Percentiles rank a stretch among this genome's conserved stretches.
phyloP scores from a whole-genome alignment of 2,113 vertebrate genomes.

The Rhynchopsitta pachyrhyncha region DNA sequence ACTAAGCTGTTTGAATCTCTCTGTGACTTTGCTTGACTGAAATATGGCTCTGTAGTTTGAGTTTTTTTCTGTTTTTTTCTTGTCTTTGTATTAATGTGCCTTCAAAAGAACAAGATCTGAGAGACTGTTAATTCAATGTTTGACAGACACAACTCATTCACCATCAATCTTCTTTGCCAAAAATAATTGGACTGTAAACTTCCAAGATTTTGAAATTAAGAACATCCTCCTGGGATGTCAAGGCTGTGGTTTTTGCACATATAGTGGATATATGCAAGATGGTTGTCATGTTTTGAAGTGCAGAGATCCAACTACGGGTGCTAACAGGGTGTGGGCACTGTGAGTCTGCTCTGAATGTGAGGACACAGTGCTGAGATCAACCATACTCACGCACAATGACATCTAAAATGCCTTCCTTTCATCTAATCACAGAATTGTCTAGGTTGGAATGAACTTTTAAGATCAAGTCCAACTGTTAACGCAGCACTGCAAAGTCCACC shows the following conservation, averaged over 20 bases:
- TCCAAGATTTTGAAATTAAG: neutral
- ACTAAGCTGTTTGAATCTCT: constrained; percentile 11
- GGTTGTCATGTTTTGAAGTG: rapidly evolving
- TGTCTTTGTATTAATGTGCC: neutral
- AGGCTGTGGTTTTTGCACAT: neutral
- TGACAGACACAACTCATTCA: neutral
- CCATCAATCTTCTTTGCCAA: neutral
- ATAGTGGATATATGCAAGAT: rapidly evolving
- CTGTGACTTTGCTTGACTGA: constrained; percentile 23
- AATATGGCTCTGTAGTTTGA: neutral
- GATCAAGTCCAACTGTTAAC: neutral
- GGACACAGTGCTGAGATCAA: neutral
- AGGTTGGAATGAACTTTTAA: neutral
- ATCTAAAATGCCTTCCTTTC: neutral
- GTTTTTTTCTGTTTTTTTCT: neutral
- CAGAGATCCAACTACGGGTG: rapidly evolving
- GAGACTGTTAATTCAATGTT: neutral
- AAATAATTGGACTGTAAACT: neutral
- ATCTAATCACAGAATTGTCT: neutral
- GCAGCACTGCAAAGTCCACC: neutral
- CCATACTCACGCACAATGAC: rapidly evolving
- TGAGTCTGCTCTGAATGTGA: rapidly evolving
- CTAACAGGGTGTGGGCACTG: rapidly evolving
- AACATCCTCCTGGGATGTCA: neutral
- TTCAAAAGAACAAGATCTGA: constrained; percentile 2